Conservation (phyloP, 1,140 invertebrate genomes). For the Euborellia annulipes region DNA sequence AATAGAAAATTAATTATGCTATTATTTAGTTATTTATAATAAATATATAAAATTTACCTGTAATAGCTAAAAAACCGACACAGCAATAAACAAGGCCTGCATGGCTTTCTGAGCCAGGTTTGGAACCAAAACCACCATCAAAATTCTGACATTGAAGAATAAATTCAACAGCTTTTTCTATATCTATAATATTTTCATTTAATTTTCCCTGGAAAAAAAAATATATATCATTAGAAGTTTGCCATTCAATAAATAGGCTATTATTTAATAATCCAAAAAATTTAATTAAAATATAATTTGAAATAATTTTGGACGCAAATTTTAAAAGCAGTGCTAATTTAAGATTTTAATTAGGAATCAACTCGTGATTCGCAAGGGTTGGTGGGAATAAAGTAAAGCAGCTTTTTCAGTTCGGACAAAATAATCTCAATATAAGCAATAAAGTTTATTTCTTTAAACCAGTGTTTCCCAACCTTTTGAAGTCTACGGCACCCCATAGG, state of each 20-base stretch:
- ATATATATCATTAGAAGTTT: constrained; percentile 2
- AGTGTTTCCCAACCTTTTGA: no score
- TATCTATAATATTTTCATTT: constrained; percentile 69
- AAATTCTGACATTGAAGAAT: constrained; percentile 93
- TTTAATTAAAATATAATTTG: no score
- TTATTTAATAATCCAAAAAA: not conserved
- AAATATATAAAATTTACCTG: constrained; percentile 29
- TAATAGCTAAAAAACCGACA: constrained; percentile 80
- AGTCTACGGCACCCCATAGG: no score
- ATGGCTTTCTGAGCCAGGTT: constrained; percentile 93
- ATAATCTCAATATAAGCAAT: no score
- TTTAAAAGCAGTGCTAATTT: no score
- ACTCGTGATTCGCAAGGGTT: no score
- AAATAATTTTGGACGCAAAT: no score
- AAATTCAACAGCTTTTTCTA: constrained; percentile 81
- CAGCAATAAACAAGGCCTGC: constrained; percentile 93
- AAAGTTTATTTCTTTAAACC: no score
- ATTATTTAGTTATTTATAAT: constrained; percentile 3
- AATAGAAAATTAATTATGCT: constrained; percentile 3
- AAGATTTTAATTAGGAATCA: no score
- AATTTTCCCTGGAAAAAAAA: constrained; percentile 43
- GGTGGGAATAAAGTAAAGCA: no score
- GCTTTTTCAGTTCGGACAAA: no score
- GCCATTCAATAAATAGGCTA: not conserved
- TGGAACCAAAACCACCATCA: constrained; percentile 96